Evolutionary conservation across 2,113 vertebrate species (phyloP), one percentile per base, ranked within the genome.

Genomic region (Mobula hypostoma): DNA sequence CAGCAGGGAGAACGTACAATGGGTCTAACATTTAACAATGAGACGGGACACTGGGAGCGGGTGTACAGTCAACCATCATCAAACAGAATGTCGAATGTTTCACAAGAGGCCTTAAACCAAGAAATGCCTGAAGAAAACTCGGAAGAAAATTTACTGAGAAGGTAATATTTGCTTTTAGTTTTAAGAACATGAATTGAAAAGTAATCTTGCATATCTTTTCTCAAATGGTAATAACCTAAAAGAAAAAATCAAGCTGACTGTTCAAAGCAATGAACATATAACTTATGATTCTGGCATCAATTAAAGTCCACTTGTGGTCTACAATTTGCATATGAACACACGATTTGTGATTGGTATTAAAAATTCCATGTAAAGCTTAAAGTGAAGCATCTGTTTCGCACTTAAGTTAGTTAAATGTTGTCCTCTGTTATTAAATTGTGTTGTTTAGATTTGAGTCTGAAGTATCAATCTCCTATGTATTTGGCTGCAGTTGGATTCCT

Each of bases 41-140:
- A 99, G 96, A 98, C 98, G 0, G 98, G 98, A 29, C 98, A 99
- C 96, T 99, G 98, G 98, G 98, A 98, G 96, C 96, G 98, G 95
- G 97, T 98, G 96, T 99, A 98, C 95, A 98, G 98, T 95, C 99
- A 99, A 96, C 97, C 97, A 19, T 95, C 97, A 61, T 95, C 97
- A 94, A 97, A 97, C 95, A 97, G 98, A 95, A 95, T 97, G 94
- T 96, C 97, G 95, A 98, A 98, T 97, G 96, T 98, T 96, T 96
- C 98, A 95, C 97, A 98, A 96, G 98, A 99, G 96, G 98, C 98
- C 98, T 98, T 99, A 98, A 98, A 97, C 97, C 98, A 98, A 96
- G 99, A 99, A 96, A 98, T 99, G 97, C 98, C 98, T 96, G 99
- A 98, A 95, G 98, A 99, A 95, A 98, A 97, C 94, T 97, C 99